Base-by-base conservation (phyloP, 2,113 vertebrate species). In the Esox niger region DNA sequence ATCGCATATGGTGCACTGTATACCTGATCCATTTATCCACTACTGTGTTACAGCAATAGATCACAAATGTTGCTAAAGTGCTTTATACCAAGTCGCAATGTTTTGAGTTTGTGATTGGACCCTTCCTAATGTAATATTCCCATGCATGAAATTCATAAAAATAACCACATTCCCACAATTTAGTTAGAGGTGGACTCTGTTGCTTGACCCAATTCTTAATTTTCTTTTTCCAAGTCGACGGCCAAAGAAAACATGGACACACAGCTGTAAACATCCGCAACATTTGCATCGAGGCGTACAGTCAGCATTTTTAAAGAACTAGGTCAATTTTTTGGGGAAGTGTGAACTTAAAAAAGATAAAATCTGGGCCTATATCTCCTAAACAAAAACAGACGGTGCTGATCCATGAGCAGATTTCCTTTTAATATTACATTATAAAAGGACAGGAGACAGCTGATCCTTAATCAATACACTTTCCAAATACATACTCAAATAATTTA, bases 161-260 rank as follows among this genome's bases (percentile, higher is more conserved):
- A 70, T 58, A 63, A 33, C 26, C 52, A 70, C 26, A 63, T 69
- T 73, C 20, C 31, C 6, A 27, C 33, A 46, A 29, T 35, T 35
- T 33, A n/a, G 49, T 9, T 20, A n/a, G 32, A 66, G 29, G 25
- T 32, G 23, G 38, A 31, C 0, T 55, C 54, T 68, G 31, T 52
- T 62, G 52, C 35, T 52, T 61, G 33, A 63, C 63, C 63, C 27
- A 58, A 11, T 33, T 49, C 29, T 47, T 27, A 27, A n/a, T 33
- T 49, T 47, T 46, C 1, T 25, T 9, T 61, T 62, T 73, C 33
- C 66, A 70, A 57, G 43, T 2, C 11, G 25, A 17, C n/a, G 29
- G 66, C 65, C 62, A 71, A 71, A 21, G 69, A 76, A 68, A 71
- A 38, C 52, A 59, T 25, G 17, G 25, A 46, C 33, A 43, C 17